Base-by-base conservation (phyloP, 2,888 invertebrate genomes). In the Cheilosia scutellata region DNA sequence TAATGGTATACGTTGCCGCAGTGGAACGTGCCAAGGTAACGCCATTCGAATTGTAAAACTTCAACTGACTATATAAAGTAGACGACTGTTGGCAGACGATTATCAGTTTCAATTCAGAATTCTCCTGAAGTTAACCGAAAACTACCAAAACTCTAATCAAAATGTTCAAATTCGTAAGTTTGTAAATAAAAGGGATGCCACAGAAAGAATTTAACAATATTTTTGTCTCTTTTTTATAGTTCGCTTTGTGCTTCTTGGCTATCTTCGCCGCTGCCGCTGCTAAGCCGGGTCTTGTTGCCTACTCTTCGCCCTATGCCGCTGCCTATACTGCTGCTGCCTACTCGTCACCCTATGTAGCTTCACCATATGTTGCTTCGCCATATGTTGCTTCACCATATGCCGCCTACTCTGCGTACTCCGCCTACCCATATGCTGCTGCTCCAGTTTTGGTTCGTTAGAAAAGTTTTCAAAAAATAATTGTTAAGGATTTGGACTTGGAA, bases 221-320 rank as follows among this genome's bases (percentile, higher is more conserved):
- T 5, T 40, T 29, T 51, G 13, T 27, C 29, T 44, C 9, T 20
- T 20, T 20, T 11, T 55, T 62, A 4, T 20, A 84, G 80, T 37
- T 80, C 37, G 71, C 90, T 86, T 55, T 90, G 33, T 91, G 89
- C 88, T 89, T 90, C 58, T 87, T 90, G 86, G 90, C 90, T 72
- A 25, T 90, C n/a, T 82, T 90, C 60, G 90, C 91, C 42, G 77
- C 88, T 82, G 89, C 88, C 31, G 88, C 88, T 57, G 90, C 90
- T 75, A 90, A 90, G 82, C 91, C 90, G 0, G 91, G 88, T 25
- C 75, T 91, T 25, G 72, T 89, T 20, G 88, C 89, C 44, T 88
- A 89, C 87, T 90, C 87, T 5, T 68, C 89, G n/a, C 88, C 88
- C 9, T 89, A 89, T 37, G 25, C 83, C 3, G 79, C 83, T 37